These are phyloP conservation scores for Sylvia atricapilla DNA, from an alignment of 2,113 vertebrate genomes.

Conservation along the genomic window DNA sequence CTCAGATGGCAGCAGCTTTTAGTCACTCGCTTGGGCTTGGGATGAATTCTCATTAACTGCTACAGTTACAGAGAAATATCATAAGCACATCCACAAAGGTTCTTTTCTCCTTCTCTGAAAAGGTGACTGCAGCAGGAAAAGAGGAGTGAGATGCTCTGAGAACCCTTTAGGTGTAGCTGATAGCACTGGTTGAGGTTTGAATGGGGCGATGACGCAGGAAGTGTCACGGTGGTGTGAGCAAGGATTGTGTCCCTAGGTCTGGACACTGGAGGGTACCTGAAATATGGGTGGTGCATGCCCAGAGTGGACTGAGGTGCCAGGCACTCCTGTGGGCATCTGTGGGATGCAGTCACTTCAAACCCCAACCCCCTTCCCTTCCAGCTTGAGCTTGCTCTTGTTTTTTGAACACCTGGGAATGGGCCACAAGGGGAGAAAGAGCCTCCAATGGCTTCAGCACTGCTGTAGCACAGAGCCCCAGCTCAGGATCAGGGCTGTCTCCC, in stretches of 20 bases:
- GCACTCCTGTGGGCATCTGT: not conserved
- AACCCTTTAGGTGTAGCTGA: not conserved
- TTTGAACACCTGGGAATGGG: not conserved
- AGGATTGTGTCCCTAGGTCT: not conserved
- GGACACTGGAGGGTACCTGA: not conserved
- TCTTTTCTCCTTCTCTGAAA: not conserved
- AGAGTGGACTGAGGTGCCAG: too few species aligned
- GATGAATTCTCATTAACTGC: not conserved
- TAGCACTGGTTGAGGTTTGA: not conserved
- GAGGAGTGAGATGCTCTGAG: not conserved
- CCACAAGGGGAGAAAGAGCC: not conserved
- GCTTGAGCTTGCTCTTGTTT: not conserved
- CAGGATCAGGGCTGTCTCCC: not conserved
- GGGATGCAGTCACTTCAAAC: not conserved
- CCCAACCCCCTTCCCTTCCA: not conserved
- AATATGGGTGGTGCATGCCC: rapidly evolving
- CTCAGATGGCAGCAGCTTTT: constrained; percentile 18
- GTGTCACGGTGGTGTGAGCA: not conserved
- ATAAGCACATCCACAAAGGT: not conserved
- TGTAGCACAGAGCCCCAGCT: not conserved
- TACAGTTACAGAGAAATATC: not conserved
- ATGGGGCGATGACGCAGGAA: not conserved
- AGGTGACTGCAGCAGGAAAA: not conserved
- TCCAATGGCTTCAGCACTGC: not conserved
- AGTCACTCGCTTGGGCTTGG: not conserved